Percentiles rank a stretch among this genome's conserved stretches.
phyloP scores from a whole-genome alignment of 2,888 invertebrate species.

The Meghimatium bilineatum region DNA sequence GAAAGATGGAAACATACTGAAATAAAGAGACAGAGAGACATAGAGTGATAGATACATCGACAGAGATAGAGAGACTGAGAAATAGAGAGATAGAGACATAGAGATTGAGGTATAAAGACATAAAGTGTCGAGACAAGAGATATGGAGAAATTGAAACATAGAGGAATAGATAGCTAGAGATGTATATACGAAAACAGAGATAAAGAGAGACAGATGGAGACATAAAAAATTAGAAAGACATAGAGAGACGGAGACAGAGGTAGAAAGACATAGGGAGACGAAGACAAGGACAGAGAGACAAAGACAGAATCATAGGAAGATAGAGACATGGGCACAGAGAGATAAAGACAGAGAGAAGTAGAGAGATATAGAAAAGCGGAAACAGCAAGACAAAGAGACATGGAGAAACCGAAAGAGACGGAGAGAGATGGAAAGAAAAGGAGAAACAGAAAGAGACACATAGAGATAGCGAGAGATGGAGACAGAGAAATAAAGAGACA shows the following conservation, averaged over 20 bases:
- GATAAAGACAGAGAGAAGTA: too few species aligned
- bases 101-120: slow-evolving; percentile 1
- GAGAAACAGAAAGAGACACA: too few species aligned
- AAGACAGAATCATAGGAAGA: neutral
- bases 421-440: neutral
- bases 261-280: neutral
- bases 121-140: too few species aligned
- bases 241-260: neutral
- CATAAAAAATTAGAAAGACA: neutral
- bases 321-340: neutral
- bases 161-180: neutral
- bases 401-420: neutral
- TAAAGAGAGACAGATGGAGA: neutral
- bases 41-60: neutral
- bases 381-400: neutral
- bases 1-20: neutral
- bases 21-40: slow-evolving; percentile 8
- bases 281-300: neutral
- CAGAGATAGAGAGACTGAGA: slow-evolving; percentile 7
- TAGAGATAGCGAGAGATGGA: too few species aligned
- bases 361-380: neutral
- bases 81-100: slow-evolving; percentile 10
- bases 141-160: neutral
- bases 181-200: neutral
- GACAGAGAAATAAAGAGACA: too few species aligned